Conservation (phyloP, 37 sponge, comb jelly and placozoan genomes). For the Chondrosia reniformis region DNA sequence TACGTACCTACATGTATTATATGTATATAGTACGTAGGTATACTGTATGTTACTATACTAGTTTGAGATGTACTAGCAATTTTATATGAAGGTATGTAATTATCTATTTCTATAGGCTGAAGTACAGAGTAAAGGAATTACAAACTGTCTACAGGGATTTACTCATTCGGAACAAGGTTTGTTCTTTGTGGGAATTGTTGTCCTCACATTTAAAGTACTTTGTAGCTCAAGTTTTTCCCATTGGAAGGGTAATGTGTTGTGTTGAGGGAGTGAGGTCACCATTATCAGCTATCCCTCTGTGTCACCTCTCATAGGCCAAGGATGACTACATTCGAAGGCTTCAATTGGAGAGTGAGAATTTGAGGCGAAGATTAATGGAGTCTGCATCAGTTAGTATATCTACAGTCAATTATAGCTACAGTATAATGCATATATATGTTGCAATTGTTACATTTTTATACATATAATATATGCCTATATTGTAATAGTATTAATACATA, state of each 20-base stretch:
- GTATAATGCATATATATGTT: neutral
- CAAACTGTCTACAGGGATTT: neutral
- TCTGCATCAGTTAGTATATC: slow-evolving; percentile 4
- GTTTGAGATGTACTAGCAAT: neutral
- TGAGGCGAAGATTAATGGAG: neutral
- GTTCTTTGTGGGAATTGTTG: neutral
- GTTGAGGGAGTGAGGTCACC: neutral
- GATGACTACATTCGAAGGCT: slow-evolving; percentile 14
- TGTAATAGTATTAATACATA: neutral
- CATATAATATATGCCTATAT: neutral
- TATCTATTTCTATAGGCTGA: neutral
- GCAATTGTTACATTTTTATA: neutral
- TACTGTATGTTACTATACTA: too few relatives aligned
- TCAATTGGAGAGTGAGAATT: neutral
- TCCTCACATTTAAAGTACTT: neutral
- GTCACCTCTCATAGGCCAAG: neutral
- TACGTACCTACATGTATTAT: too few relatives aligned
- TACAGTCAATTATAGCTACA: neutral
- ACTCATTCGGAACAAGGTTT: slow-evolving; percentile 1
- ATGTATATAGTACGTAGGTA: too few relatives aligned
- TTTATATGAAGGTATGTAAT: neutral
- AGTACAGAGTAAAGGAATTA: neutral
- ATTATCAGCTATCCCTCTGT: neutral
- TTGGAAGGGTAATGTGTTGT: neutral
- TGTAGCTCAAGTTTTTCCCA: neutral